A percentile compares a stretch with the other conserved stretches of the same genome.
phyloP scores from a whole-genome alignment of 2,797 vertebrate species.

The Pagetopsis macropterus region DNA sequence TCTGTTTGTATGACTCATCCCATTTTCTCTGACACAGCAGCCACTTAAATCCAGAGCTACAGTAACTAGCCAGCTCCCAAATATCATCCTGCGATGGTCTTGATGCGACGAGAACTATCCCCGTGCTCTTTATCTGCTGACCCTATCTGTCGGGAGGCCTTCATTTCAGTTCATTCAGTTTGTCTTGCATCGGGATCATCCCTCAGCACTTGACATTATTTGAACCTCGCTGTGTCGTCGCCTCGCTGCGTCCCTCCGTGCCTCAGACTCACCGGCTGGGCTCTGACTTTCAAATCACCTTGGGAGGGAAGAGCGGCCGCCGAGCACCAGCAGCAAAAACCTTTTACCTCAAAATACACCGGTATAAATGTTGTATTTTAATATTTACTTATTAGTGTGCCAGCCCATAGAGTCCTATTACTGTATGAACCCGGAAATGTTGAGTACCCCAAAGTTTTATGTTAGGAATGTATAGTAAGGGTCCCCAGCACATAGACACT shows the following conservation, averaged over 20 bases:
- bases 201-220: slow-evolving; percentile 67
- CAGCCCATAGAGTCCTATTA: too few relatives aligned
- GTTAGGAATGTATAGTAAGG: too few relatives aligned
- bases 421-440: too few relatives aligned
- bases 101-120: slow-evolving; percentile 46
- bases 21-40: slow-evolving; percentile 55
- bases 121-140: slow-evolving; percentile 65
- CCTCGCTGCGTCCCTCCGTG: slow-evolving; percentile 46
- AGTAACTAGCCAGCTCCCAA: slow-evolving; percentile 49
- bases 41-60: slow-evolving; percentile 54
- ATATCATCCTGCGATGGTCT: slow-evolving; percentile 42
- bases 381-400: neutral
- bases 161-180: slow-evolving; percentile 55
- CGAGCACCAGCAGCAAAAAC: slow-evolving; percentile 9
- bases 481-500: too few relatives aligned
- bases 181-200: slow-evolving; percentile 60
- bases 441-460: too few relatives aligned
- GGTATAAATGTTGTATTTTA: slow-evolving; percentile 5
- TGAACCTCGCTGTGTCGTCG: slow-evolving; percentile 61
- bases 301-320: slow-evolving; percentile 37
- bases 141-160: slow-evolving; percentile 54
- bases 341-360: neutral
- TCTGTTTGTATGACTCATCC: slow-evolving; percentile 65
- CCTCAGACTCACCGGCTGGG: slow-evolving; percentile 61
- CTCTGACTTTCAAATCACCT: slow-evolving; percentile 77